These are phyloP conservation scores for Chesias legatella DNA, from an alignment of 2,888 invertebrate genomes.

Conservation along the genomic window DNA sequence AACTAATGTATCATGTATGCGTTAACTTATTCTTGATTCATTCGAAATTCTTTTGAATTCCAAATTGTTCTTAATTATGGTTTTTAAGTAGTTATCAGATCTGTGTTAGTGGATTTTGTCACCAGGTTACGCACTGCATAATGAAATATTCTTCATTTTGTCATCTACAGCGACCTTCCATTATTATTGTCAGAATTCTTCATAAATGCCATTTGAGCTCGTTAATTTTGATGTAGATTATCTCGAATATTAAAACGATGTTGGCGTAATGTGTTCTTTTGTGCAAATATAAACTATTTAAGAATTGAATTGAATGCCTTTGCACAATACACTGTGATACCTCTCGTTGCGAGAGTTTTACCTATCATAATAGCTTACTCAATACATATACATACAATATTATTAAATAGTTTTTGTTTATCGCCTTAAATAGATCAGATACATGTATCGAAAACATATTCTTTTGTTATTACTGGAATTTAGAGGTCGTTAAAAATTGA, in stretches of 20 bases:
- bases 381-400: too few relatives aligned
- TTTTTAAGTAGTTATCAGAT: background rate
- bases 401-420: conserved; percentile 8
- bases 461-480: conserved; percentile 35
- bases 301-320: conserved; percentile 25
- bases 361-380: conserved; percentile 9
- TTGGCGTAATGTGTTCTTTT: conserved; percentile 45
- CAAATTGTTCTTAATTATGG: too few relatives aligned
- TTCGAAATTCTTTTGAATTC: too few relatives aligned
- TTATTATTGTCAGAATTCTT: conserved; percentile 66
- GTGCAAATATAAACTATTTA: conserved; percentile 37
- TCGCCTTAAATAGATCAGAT: conserved; percentile 8
- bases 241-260: conserved; percentile 46
- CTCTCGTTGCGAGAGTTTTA: conserved; percentile 31
- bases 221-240: conserved; percentile 60
- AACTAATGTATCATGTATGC: too few relatives aligned
- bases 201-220: conserved; percentile 42
- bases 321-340: conserved; percentile 28
- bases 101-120: conserved; percentile 12
- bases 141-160: conserved; percentile 26
- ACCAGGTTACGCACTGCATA: conserved; percentile 12
- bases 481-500: conserved; percentile 64
- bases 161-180: conserved; percentile 48
- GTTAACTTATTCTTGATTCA: too few relatives aligned
- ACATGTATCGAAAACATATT: conserved; percentile 28